A percentile compares a stretch with the other conserved stretches of the same genome.
Evolutionary conservation across 2,797 vertebrate genomes (phyloP).

Genomic region (Leucoraja ocellata): DNA sequence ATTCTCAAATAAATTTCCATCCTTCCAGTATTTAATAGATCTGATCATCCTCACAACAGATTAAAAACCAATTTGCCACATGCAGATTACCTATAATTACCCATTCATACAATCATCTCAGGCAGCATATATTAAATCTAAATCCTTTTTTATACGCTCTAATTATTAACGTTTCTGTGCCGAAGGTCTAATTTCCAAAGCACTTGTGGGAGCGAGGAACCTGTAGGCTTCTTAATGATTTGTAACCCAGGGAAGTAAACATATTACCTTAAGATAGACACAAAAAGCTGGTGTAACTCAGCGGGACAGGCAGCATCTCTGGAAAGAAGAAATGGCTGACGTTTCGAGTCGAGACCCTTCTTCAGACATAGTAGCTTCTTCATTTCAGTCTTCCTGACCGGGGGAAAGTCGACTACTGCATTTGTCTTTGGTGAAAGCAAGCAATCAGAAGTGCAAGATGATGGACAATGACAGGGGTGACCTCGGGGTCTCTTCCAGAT

Average conservation of each 20-base stretch:
- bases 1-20: not conserved
- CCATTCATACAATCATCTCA: not conserved
- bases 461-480: not conserved
- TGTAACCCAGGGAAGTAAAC: not conserved
- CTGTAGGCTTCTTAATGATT: not conserved
- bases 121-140: not conserved
- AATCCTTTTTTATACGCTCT: not conserved
- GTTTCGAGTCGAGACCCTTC: too few species aligned
- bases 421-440: not conserved
- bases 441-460: conserved; percentile 16
- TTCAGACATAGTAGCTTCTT: not conserved
- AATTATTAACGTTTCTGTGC: not conserved
- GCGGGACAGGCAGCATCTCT: too few species aligned
- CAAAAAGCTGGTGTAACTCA: too few species aligned
- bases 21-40: not conserved
- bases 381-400: too few species aligned
- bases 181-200: not conserved
- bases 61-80: not conserved
- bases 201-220: not conserved
- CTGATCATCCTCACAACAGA: not conserved
- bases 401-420: not conserved
- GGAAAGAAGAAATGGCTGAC: too few species aligned
- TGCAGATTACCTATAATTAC: not conserved
- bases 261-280: too few species aligned
- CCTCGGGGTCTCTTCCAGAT: conserved; percentile 16